Evolutionary conservation across 2,797 vertebrate genomes (phyloP), one percentile per base, ranked within the genome.

Genomic region (Oreochromis mossambicus): DNA sequence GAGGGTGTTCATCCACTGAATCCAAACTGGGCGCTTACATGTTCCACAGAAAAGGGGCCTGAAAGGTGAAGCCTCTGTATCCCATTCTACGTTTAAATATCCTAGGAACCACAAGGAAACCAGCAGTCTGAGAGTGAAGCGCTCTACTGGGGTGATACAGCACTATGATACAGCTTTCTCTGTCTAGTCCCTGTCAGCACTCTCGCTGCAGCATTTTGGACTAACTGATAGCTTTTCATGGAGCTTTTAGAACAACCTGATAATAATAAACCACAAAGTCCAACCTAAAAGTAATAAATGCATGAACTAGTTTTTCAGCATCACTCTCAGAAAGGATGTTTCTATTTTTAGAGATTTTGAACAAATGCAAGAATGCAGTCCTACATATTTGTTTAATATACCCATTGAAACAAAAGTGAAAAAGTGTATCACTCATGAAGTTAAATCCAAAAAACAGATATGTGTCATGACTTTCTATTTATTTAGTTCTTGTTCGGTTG

Each of bases 381-480:
- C 32, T 5, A 0, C 32, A 13, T 8, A n/a, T 63, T 0, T 36
- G 32, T 36, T 63, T 63, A n/a, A 13, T 63, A 63, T 36, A n/a
- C 32, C 58, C 32, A 36, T 41, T 0, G 7, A 68, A 66, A 21
- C 0, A 68, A 68, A 41, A 9, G 7, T 0, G 36, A 0, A 6
- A 41, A 66, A 14, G n/a, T 66, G n/a, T 3, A 21, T 66, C 34
- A 66, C 2, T 63, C 6, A n/a, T 61, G 9, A 63, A 63, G 9
- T 38, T 43, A 70, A 70, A 70, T 26, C 66, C 36, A 24, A 26
- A 19, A 70, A 24, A 17, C 66, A 26, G 38, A 21, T 46, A 70
- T 46, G 2, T 43, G 5, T 43, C 63, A 68, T 10, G 36, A 24
- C 36, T 43, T 2, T 68, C 38, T 15, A 15, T 70, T 46, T 43